Percentiles rank a stretch among this genome's conserved stretches.
These are phyloP conservation scores for Branchellion lobata DNA, from an alignment of 2,888 invertebrate genomes.

Conservation along the genomic window DNA sequence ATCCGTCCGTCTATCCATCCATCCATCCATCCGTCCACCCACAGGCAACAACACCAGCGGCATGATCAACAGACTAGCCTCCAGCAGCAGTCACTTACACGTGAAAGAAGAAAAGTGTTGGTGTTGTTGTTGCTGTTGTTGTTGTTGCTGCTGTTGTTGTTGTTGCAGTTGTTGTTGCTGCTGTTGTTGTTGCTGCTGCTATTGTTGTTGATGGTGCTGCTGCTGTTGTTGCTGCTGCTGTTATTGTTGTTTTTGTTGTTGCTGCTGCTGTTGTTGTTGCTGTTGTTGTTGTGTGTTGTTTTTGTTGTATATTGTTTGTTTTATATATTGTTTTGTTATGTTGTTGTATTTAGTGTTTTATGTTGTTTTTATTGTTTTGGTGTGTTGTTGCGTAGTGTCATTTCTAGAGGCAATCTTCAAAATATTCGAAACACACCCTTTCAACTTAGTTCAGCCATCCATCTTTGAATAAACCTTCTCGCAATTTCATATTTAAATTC, in stretches of 20 bases:
- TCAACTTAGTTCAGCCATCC: too few species aligned
- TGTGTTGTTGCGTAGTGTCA: neutral
- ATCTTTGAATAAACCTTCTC: too few species aligned
- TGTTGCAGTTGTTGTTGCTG: neutral
- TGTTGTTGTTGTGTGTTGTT: neutral
- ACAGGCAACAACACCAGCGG: conserved; percentile 59
- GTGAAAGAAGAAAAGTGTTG: conserved; percentile 59
- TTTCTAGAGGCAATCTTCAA: too few species aligned
- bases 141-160: too few species aligned
- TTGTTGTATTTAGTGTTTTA: neutral
- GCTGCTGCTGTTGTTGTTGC: neutral
- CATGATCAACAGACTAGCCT: conserved; percentile 44
- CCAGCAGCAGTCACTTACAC: conserved; percentile 53
- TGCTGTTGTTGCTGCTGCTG: neutral
- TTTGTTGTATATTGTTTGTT: neutral
- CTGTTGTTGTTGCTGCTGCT: neutral
- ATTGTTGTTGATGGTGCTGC: neutral
- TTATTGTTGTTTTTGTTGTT: neutral
- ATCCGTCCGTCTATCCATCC: neutral
- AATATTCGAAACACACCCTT: too few species aligned
- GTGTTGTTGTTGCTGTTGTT: too few species aligned
- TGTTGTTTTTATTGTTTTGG: neutral
- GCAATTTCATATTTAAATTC: too few species aligned
- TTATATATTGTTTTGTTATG: neutral
- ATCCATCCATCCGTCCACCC: conserved; percentile 56